These are phyloP conservation scores for Zaprionus ghesquierei DNA, from an alignment of 1,140 invertebrate species.

Conservation along the genomic window DNA sequence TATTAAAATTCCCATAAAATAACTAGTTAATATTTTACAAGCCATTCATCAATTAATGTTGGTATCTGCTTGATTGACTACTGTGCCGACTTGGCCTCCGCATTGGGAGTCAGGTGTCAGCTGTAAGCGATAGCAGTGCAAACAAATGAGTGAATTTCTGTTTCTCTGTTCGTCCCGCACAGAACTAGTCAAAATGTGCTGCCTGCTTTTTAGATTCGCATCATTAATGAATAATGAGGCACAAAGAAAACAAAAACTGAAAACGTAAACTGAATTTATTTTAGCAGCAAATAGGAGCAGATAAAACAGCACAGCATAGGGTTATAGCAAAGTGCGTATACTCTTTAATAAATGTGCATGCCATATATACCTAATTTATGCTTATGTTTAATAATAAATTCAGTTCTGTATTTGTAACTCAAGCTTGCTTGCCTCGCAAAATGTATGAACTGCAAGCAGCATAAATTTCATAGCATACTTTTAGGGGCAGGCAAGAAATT, in stretches of 20 bases:
- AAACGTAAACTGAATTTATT: slow-evolving; percentile 6
- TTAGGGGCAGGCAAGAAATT: neutral
- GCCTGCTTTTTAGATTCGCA: slow-evolving; percentile 26
- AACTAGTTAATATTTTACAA: neutral
- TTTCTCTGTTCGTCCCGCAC: neutral
- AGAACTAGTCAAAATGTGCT: neutral
- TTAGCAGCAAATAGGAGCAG: neutral
- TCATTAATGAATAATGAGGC: slow-evolving; percentile 34
- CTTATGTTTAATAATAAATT: neutral
- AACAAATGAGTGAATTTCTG: slow-evolving; percentile 26
- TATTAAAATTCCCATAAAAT: neutral
- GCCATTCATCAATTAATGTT: neutral
- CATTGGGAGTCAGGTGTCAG: neutral
- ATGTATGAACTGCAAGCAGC: neutral
- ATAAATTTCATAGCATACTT: neutral
- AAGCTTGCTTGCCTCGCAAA: too few species aligned
- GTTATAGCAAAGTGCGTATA: neutral
- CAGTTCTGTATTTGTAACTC: too few species aligned
- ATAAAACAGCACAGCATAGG: neutral
- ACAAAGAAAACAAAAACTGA: neutral
- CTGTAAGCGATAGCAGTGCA: neutral
- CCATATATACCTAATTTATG: neutral
- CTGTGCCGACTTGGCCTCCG: neutral
- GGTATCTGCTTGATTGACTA: neutral
- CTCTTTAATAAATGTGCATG: neutral